Evolutionary conservation across 2,797 vertebrate genomes (phyloP), one percentile per base, ranked within the genome.

Genomic region (Cyprinodon diabolis): DNA sequence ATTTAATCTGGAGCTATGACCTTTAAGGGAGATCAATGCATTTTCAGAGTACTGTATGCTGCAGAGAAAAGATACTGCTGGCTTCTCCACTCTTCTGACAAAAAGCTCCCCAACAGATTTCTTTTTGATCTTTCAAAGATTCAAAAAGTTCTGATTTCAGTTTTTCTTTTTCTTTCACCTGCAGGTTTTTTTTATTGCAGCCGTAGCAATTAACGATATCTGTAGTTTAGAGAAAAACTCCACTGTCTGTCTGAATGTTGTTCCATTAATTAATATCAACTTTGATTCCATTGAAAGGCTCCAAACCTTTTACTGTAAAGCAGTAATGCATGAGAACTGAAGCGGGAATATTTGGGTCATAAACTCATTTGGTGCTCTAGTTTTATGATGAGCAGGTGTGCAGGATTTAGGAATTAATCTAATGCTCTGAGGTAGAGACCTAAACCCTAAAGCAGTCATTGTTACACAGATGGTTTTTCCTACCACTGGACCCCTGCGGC

Each of bases 401-500:
- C 8, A 45, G 43, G 62, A 65, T 45, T 65, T 23, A 23, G 19
- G 2, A 45, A 23, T 43, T 45, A 40, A 65, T 25, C 35, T 49
- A 37, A 72, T 35, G 45, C 47, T 35, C 45, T 68, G 1, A 60
- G 35, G 49, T 60, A 19, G 5, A 10, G 40, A 43, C 40, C 40
- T 43, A 43, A 1, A 58, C 45, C 55, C 17, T 10, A 9, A 8
- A 49, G 10, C 13, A 30, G 55, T n/a, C 23, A 56, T 56, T 43
- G 6, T 19, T 66, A 55, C 4, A 55, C 52, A 55, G 3, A 11
- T n/a, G 40, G 23, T n/a, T 66, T 43, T 19, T 45, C 91, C 92
- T 76, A 95, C 95, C 94, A 95, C 90, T 5, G 95, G 68, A 4
- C 95, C 95, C 66, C 95, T 93, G 68, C 92, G 93, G 43, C 95